Percentiles rank a stretch among this genome's conserved stretches.
Conservation (phyloP, 1,140 invertebrate genomes). For the Bombus sylvicola region DNA sequence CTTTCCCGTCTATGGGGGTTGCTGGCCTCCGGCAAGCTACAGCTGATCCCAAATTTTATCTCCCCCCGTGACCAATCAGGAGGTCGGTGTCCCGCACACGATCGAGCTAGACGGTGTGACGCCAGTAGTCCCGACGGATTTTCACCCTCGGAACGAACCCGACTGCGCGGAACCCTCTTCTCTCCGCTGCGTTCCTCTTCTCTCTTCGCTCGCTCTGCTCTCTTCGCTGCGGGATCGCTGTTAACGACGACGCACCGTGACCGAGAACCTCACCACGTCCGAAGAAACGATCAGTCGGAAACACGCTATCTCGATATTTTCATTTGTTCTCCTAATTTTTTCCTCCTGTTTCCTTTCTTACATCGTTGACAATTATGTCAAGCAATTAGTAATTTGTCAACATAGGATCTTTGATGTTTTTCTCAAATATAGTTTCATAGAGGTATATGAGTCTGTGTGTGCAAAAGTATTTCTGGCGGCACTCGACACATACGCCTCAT, state of each 20-base stretch:
- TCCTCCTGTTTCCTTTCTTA: background rate
- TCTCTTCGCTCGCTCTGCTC: slow-evolving; percentile 1
- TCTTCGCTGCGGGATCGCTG: slow-evolving; percentile 34
- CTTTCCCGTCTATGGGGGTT: slow-evolving; percentile 40
- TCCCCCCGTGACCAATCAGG: slow-evolving; percentile 58
- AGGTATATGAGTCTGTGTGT: background rate
- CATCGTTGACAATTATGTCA: background rate
- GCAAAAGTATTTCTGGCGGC: background rate
- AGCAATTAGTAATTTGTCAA: background rate
- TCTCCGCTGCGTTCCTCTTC: slow-evolving; percentile 50
- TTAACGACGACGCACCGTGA: slow-evolving; percentile 33
- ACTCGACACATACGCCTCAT: no score
- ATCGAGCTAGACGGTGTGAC: slow-evolving; percentile 65
- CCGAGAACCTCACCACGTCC: slow-evolving; percentile 21
- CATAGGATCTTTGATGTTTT: background rate
- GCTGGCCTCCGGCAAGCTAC: slow-evolving; percentile 49
- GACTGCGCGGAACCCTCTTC: slow-evolving; percentile 46
- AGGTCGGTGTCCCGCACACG: slow-evolving; percentile 71
- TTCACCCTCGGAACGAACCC: slow-evolving; percentile 70
- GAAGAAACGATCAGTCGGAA: background rate
- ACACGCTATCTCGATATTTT: background rate
- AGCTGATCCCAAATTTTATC: slow-evolving; percentile 74
- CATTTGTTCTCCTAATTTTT: background rate
- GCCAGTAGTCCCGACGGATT: slow-evolving; percentile 71
- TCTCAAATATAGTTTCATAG: no score